Evolutionary conservation across 2,888 invertebrate genomes (phyloP).

Genomic region (Drosophila hamatofila): DNA sequence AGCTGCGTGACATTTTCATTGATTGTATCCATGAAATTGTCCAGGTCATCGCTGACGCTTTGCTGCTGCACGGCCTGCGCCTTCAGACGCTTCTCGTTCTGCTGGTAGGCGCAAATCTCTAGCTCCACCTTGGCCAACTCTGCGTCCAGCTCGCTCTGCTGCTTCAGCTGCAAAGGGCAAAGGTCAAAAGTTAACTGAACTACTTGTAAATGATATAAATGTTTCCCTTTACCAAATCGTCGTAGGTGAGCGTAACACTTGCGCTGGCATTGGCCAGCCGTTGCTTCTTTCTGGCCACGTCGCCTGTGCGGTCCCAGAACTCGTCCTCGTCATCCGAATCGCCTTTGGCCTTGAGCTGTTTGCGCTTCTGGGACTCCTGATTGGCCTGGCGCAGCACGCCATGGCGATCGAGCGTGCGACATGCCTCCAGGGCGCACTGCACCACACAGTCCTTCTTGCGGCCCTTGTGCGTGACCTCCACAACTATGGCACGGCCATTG

Average conservation of each 20-base stretch:
- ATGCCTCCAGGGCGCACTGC: slow-evolving; percentile 97
- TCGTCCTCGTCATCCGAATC: slow-evolving; percentile 97
- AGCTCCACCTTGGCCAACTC: slow-evolving; percentile 89
- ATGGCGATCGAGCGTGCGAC: slow-evolving; percentile 94
- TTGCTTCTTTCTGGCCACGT: slow-evolving; percentile 94
- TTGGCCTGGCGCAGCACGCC: slow-evolving; percentile 94
- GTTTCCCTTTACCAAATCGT: slow-evolving; percentile 87
- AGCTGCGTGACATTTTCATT: slow-evolving; percentile 86
- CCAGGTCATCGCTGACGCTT: slow-evolving; percentile 89
- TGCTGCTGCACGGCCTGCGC: slow-evolving; percentile 56
- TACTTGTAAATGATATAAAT: background rate
- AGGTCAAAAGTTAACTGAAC: background rate
- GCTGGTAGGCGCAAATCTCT: slow-evolving; percentile 85
- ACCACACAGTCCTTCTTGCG: slow-evolving; percentile 97
- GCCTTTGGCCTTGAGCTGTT: slow-evolving; percentile 90
- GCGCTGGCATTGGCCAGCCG: slow-evolving; percentile 86
- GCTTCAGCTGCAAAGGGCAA: slow-evolving; percentile 66
- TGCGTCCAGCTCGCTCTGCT: slow-evolving; percentile 85
- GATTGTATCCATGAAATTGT: slow-evolving; percentile 92
- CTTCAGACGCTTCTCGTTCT: slow-evolving; percentile 83
- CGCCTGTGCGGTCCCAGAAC: slow-evolving; percentile 97
- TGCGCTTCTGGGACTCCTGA: slow-evolving; percentile 94
- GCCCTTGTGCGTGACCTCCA: slow-evolving; percentile 94
- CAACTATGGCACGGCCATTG: slow-evolving; percentile 90
- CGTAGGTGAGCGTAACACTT: slow-evolving; percentile 87